Percentiles rank a stretch among this genome's conserved stretches.
Evolutionary conservation across 2,888 invertebrate species (phyloP).

Genomic region (Acleris laterana): DNA sequence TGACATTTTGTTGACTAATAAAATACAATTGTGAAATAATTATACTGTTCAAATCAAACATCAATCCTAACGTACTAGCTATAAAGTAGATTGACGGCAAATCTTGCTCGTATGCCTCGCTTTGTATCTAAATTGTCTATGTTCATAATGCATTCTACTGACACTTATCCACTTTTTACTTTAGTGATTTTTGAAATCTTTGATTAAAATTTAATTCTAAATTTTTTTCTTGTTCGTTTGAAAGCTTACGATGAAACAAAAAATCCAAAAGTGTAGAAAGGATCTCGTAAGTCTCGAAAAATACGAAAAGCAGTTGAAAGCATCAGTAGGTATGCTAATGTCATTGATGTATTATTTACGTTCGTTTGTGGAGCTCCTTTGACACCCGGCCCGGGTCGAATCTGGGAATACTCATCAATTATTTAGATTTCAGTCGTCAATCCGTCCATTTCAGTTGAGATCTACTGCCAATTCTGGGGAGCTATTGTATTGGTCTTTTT

Average conservation of each 20-base stretch:
- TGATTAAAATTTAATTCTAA: too few species aligned
- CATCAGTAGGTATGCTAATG: constrained; percentile 25
- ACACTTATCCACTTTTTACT: too few species aligned
- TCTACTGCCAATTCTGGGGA: constrained; percentile 12
- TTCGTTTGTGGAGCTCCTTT: constrained; percentile 29
- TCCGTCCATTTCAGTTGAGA: constrained; percentile 21
- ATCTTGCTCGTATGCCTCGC: too few species aligned
- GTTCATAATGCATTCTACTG: too few species aligned
- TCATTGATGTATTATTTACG: constrained; percentile 35
- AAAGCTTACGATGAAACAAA: too few species aligned
- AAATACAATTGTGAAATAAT: not conserved
- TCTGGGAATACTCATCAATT: constrained; percentile 30
- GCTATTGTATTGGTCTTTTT: constrained; percentile 15
- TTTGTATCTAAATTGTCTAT: too few species aligned
- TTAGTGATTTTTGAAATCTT: too few species aligned
- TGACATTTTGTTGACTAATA: not conserved
- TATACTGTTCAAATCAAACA: not conserved
- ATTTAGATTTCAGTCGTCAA: constrained; percentile 34
- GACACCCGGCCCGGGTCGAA: constrained; percentile 19
- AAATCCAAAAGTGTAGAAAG: not conserved
- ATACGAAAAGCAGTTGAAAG: constrained; percentile 27
- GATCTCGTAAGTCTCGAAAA: not conserved
- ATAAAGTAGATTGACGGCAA: too few species aligned
- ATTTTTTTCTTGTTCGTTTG: too few species aligned
- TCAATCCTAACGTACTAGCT: too few species aligned